Evolutionary conservation across 2,113 vertebrate species (phyloP).

Genomic region (Gymnarchus niloticus): DNA sequence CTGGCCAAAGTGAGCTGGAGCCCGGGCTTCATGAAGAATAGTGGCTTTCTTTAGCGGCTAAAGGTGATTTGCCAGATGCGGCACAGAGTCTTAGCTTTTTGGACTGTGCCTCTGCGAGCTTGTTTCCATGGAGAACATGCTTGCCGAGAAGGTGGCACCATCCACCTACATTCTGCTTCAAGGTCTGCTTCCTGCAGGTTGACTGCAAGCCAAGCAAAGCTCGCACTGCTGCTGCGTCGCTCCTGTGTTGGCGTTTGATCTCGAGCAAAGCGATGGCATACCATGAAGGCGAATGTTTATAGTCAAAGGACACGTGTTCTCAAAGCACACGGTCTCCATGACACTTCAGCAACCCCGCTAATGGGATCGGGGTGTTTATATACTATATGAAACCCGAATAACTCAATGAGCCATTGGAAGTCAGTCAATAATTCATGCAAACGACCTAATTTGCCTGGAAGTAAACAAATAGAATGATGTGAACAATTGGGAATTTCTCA

Average conservation of each 20-base stretch:
- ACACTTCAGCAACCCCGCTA: background rate
- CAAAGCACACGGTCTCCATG: background rate
- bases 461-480: conserved; percentile 13
- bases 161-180: no score
- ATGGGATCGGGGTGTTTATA: background rate
- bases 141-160: background rate
- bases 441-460: conserved; percentile 8
- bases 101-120: background rate
- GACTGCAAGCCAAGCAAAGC: background rate
- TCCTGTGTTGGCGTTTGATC: background rate
- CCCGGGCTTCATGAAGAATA: conserved; percentile 20
- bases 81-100: background rate
- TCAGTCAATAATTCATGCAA: background rate
- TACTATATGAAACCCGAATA: background rate
- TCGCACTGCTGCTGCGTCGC: background rate
- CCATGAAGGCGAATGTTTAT: background rate
- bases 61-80: conserved; percentile 27
- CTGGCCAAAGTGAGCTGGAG: conserved; percentile 33
- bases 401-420: background rate
- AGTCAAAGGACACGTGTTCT: background rate
- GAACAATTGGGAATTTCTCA: conserved; percentile 18
- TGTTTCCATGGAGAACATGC: background rate
- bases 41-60: conserved; percentile 11
- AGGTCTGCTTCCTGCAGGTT: background rate
- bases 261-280: background rate